These are phyloP conservation scores for Vultur gryphus DNA, from an alignment of 2,797 vertebrate genomes.

Conservation along the genomic window DNA sequence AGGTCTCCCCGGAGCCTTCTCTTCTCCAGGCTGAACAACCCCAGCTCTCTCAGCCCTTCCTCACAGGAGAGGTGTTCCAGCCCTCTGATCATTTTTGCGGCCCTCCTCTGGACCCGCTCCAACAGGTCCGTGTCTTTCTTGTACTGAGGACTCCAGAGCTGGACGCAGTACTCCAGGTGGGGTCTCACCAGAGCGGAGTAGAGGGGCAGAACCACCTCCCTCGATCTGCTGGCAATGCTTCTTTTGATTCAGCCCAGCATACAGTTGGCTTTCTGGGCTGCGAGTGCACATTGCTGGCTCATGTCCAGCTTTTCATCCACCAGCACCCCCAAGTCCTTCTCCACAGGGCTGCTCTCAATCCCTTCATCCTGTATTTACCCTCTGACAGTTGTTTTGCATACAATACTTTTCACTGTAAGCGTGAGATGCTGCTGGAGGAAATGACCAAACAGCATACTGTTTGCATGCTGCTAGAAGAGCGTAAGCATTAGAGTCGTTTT, in stretches of 20 bases:
- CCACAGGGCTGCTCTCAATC: neutral
- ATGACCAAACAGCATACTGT: too few relatives aligned
- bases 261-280: neutral
- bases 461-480: neutral
- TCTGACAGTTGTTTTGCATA: neutral
- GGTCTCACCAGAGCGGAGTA: neutral
- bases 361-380: neutral
- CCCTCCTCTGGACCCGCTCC: neutral
- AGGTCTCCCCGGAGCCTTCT: neutral
- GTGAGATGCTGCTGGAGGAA: neutral
- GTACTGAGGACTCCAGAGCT: neutral
- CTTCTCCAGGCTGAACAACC: neutral
- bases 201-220: neutral
- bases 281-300: fast-evolving
- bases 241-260: neutral
- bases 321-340: neutral
- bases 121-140: neutral
- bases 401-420: neutral
- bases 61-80: neutral
- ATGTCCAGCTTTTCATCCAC: neutral
- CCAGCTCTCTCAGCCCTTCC: neutral
- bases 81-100: neutral
- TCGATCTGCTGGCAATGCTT: fast-evolving
- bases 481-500: neutral
- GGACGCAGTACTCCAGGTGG: neutral